Percentiles rank a stretch among this genome's conserved stretches.
Conservation (phyloP, 2,113 vertebrate genomes). For the Silurus meridionalis region DNA sequence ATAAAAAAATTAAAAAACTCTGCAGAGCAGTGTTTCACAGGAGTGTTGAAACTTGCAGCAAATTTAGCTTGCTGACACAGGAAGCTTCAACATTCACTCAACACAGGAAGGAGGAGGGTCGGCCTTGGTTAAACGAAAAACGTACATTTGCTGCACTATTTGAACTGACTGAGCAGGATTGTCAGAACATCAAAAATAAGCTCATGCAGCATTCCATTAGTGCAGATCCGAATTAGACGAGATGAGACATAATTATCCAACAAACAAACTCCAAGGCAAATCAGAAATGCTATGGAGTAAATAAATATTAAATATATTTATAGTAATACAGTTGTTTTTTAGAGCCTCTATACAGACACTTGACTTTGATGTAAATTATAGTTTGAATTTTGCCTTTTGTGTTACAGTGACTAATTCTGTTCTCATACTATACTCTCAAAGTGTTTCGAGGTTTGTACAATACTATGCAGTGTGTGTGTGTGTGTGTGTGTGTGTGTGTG, state of each 20-base stretch:
- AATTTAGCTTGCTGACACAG: not conserved
- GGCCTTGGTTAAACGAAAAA: not conserved
- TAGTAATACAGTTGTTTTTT: not conserved
- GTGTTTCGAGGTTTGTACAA: not conserved
- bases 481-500: too few species aligned
- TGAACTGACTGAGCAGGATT: not conserved
- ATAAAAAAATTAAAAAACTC: not conserved
- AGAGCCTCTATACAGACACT: not conserved
- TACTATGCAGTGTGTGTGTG: not conserved
- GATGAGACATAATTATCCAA: too few species aligned
- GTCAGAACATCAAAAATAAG: not conserved
- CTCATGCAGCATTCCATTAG: not conserved
- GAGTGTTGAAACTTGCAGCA: not conserved
- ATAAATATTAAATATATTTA: too few species aligned
- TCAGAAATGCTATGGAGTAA: not conserved
- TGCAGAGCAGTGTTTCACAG: not conserved
- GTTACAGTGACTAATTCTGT: not conserved
- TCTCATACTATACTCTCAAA: not conserved
- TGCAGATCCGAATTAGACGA: not conserved
- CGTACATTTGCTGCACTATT: not conserved
- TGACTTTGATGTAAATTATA: not conserved
- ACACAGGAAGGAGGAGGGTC: not conserved
- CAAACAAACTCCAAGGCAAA: not conserved
- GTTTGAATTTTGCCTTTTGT: not conserved
- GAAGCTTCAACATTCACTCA: not conserved